These are phyloP conservation scores for Cremastobaeus sp. DNA, from an alignment of 2,888 invertebrate genomes.

Conservation along the genomic window DNA sequence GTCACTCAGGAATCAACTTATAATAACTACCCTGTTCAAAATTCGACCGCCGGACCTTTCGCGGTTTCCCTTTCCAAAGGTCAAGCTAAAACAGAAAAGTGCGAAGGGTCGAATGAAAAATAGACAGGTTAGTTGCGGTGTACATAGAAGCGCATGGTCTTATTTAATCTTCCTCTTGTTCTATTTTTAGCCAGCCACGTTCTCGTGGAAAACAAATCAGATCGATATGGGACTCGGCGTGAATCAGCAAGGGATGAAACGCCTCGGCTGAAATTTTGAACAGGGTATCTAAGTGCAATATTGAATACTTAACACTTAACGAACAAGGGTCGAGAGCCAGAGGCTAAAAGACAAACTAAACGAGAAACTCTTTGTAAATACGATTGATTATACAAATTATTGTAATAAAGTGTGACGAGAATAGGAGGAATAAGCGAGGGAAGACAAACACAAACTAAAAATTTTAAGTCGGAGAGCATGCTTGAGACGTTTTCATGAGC, in stretches of 20 bases:
- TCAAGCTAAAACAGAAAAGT: conserved; percentile 2
- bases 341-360: conserved; percentile 3
- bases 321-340: not conserved
- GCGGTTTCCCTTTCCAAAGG: conserved; percentile 2
- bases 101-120: conserved; percentile 21
- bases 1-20: conserved; percentile 52
- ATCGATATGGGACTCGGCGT: conserved; percentile 36
- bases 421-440: conserved; percentile 4
- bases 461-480: conserved; percentile 13
- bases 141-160: conserved; percentile 39
- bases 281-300: conserved; percentile 55
- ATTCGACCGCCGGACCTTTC: conserved; percentile 18
- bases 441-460: conserved; percentile 6
- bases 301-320: conserved; percentile 41
- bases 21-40: conserved; percentile 51
- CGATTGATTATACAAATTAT: conserved; percentile 67
- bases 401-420: conserved; percentile 48
- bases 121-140: conserved; percentile 27
- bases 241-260: conserved; percentile 31
- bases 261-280: conserved; percentile 39
- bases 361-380: conserved; percentile 74
- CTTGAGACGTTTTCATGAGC: conserved; percentile 25
- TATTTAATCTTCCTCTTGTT: conserved; percentile 38
- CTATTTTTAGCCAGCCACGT: conserved; percentile 37
- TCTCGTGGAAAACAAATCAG: conserved; percentile 27